Base-by-base conservation (phyloP, 1,140 invertebrate genomes). In the Nomia melanderi region DNA sequence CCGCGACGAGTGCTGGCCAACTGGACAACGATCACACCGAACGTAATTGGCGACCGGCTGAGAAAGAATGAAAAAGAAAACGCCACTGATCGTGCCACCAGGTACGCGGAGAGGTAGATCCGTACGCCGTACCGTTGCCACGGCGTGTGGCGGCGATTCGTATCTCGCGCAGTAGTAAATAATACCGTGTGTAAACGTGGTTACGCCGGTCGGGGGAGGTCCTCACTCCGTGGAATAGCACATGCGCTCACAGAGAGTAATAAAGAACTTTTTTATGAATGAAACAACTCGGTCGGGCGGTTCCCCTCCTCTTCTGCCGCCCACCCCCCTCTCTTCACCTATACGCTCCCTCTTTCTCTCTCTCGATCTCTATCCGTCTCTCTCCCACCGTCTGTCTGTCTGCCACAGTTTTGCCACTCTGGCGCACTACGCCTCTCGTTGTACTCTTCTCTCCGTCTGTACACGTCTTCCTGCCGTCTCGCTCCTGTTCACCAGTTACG, bases 211-310 rank as follows among this genome's bases (percentile, higher is more conserved):
- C 73, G 82, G 83, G 82, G 83, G 78, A 84, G 81, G 81, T 80
- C 82, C 82, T 84, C 77, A n/a, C 82, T 84, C 81, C 81, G 78
- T 81, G 82, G 89, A 89, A 86, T 90, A 88, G 91, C 90, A 91
- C 91, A 92, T 92, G 91, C 91, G 91, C 91, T 88, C 82, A 87
- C 81, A 89, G 88, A 84, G 82, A 88, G 91, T 91, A 91, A 92
- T 92, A 92, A 92, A 92, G 91, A 90, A 91, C 89, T 92, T 92
- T 92, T 92, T 92, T 92, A 92, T 92, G 91, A 92, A 92, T 92
- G 91, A 92, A 92, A 90, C 91, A 88, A 91, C 84, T 89, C 84
- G 82, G 81, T 84, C 82, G 71, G 82, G 47, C 73, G 81, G 73
- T 79, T 78, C 66, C 59, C 78, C 81, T 80, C 63, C 50, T 66